phyloP scores from a whole-genome alignment of 23 tunicate genomes.

The Styela plicata region DNA sequence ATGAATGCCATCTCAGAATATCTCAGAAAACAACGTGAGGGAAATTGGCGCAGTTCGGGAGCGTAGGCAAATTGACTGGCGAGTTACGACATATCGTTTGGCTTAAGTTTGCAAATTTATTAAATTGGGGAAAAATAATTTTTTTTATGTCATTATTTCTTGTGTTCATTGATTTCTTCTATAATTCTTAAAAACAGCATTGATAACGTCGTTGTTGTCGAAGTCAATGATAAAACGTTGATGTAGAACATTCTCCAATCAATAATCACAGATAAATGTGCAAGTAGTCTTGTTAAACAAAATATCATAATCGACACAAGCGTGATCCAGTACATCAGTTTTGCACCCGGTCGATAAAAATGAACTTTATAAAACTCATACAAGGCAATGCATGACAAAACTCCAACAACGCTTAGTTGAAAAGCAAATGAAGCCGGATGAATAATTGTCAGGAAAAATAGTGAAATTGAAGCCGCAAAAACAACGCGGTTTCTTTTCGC shows the following conservation, averaged over 20 bases:
- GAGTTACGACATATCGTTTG: too few species aligned
- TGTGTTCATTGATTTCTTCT: constrained; percentile 66
- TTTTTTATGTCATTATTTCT: neutral
- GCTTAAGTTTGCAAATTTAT: too few species aligned
- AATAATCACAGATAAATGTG: neutral
- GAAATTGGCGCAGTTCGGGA: too few species aligned
- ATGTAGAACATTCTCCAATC: constrained; percentile 30
- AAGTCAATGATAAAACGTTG: constrained; percentile 31
- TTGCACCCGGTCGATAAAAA: constrained; percentile 43
- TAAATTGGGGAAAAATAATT: too few species aligned
- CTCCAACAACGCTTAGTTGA: constrained; percentile 50
- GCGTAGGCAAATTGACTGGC: too few species aligned
- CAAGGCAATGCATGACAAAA: constrained; percentile 47
- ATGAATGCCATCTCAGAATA: too few species aligned
- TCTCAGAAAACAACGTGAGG: too few species aligned
- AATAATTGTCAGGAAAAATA: constrained; percentile 31
- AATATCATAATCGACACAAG: constrained; percentile 28
- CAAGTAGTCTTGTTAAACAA: constrained; percentile 26
- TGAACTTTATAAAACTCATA: constrained; percentile 74
- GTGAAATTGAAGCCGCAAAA: constrained; percentile 12
- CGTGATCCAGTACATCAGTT: constrained; percentile 35
- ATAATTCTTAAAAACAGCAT: constrained; percentile 48
- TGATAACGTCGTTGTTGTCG: constrained; percentile 39
- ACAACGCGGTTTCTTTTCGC: constrained; percentile 22
- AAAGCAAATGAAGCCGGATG: constrained; percentile 54